A percentile compares a stretch with the other conserved stretches of the same genome.
phyloP scores from a whole-genome alignment of 1,140 invertebrate genomes.

The Neocloeon triangulifer region DNA sequence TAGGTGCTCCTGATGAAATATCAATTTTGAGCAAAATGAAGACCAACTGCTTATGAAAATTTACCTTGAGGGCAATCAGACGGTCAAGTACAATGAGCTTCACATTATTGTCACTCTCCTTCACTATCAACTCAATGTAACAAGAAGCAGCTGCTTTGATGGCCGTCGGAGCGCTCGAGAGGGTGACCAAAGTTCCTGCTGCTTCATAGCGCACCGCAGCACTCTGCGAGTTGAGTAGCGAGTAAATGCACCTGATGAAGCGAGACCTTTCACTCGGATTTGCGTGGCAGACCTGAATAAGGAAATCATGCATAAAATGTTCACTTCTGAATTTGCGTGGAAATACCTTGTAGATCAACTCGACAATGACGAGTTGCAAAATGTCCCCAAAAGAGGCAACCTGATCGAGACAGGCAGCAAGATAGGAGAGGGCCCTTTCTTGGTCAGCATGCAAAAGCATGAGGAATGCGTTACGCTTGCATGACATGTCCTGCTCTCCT shows the following conservation, averaged over 20 bases:
- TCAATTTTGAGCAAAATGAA: too few relatives aligned
- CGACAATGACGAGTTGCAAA: constrained; percentile 93
- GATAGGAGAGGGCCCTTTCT: constrained; percentile 74
- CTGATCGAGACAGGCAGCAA: constrained; percentile 84
- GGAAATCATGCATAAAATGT: background rate
- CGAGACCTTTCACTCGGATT: constrained; percentile 91
- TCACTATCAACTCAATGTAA: constrained; percentile 96
- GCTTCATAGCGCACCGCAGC: constrained; percentile 96
- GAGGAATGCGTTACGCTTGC: constrained; percentile 95
- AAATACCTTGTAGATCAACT: constrained; percentile 91
- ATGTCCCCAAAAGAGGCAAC: constrained; percentile 93
- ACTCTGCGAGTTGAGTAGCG: constrained; percentile 85
- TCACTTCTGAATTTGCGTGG: too few relatives aligned
- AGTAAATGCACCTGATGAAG: constrained; percentile 97
- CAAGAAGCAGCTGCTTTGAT: constrained; percentile 93
- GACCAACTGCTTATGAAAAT: too few relatives aligned
- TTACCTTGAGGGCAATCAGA: constrained; percentile 72
- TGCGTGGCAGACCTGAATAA: constrained; percentile 66
- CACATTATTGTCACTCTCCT: constrained; percentile 99
- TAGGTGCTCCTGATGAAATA: constrained; percentile 58
- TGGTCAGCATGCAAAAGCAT: constrained; percentile 97
- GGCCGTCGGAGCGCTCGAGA: constrained; percentile 89
- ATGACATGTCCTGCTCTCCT: constrained; percentile 95
- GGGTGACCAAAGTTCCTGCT: constrained; percentile 96
- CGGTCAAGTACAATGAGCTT: constrained; percentile 96